Percentiles rank a stretch among this genome's conserved stretches.
Conservation (phyloP, 2,888 invertebrate species). For the Dysmachus trigonus region DNA sequence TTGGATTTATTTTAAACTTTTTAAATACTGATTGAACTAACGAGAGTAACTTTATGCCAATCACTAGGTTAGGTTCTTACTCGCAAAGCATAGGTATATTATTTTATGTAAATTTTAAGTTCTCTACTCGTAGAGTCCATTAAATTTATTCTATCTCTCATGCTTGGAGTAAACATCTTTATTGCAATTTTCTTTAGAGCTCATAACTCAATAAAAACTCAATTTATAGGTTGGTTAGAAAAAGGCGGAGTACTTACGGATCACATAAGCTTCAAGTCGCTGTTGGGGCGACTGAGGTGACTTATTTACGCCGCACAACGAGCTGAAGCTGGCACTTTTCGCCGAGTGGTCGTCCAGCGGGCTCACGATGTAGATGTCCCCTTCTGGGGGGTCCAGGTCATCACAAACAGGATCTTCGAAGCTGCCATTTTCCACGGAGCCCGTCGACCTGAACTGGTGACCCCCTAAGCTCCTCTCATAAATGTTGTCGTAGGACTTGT, state of each 20-base stretch:
- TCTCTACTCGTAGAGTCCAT: neutral
- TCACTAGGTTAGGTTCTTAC: no score
- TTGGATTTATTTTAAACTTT: no score
- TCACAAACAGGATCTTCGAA: neutral
- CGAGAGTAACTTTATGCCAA: no score
- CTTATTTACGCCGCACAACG: constrained; percentile 42
- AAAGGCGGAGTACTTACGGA: constrained; percentile 49
- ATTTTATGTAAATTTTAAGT: neutral
- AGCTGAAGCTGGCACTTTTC: constrained; percentile 48
- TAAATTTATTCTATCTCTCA: neutral
- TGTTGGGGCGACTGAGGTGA: constrained; percentile 27
- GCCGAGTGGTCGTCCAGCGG: constrained; percentile 35
- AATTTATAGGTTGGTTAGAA: neutral
- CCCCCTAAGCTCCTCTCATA: constrained; percentile 47
- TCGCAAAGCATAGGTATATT: neutral
- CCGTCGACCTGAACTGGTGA: constrained; percentile 42
- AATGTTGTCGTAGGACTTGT: constrained; percentile 53
- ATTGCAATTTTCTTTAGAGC: neutral
- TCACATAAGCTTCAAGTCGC: constrained; percentile 49
- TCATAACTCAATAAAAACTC: neutral
- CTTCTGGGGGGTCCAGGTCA: neutral
- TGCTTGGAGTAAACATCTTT: neutral
- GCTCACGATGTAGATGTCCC: neutral
- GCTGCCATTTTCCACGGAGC: constrained; percentile 34
- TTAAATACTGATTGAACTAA: no score